Evolutionary conservation across 64 coral and sea anemone genomes (phyloP).

Genomic region (Montipora sp.): DNA sequence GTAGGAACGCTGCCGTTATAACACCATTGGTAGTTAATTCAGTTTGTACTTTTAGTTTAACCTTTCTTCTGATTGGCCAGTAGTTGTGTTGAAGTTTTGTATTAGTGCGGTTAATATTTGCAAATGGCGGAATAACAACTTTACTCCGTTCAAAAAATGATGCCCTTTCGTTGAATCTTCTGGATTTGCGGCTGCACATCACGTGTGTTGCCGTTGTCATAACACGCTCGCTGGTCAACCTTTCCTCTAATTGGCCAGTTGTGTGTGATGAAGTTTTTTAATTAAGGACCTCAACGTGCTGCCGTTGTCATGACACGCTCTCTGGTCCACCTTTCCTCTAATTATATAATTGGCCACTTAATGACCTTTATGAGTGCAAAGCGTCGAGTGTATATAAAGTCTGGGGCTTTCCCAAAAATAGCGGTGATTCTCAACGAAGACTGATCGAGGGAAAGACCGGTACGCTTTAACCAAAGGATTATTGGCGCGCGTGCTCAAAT

Average conservation of each 20-base stretch:
- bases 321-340: too few relatives aligned
- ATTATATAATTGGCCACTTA: too few relatives aligned
- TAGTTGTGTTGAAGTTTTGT: too few relatives aligned
- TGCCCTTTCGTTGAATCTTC: not conserved
- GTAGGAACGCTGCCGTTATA: too few relatives aligned
- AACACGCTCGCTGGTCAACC: not conserved
- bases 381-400: constrained; percentile 8
- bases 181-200: not conserved
- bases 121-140: not conserved
- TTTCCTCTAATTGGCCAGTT: constrained; percentile 29
- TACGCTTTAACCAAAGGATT: not conserved
- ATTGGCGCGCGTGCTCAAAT: constrained; percentile 2
- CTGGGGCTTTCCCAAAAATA: constrained; percentile 73
- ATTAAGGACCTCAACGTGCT: too few relatives aligned
- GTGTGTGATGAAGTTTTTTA: too few relatives aligned
- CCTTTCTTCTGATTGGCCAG: too few relatives aligned
- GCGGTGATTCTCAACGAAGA: constrained; percentile 22
- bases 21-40: too few relatives aligned
- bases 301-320: too few relatives aligned
- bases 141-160: not conserved
- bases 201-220: not conserved
- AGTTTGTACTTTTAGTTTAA: too few relatives aligned
- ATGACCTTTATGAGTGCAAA: not conserved
- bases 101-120: too few relatives aligned
- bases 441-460: not conserved